Base-by-base conservation (phyloP, 2,113 vertebrate genomes). In the Marcusenius ussheri region DNA sequence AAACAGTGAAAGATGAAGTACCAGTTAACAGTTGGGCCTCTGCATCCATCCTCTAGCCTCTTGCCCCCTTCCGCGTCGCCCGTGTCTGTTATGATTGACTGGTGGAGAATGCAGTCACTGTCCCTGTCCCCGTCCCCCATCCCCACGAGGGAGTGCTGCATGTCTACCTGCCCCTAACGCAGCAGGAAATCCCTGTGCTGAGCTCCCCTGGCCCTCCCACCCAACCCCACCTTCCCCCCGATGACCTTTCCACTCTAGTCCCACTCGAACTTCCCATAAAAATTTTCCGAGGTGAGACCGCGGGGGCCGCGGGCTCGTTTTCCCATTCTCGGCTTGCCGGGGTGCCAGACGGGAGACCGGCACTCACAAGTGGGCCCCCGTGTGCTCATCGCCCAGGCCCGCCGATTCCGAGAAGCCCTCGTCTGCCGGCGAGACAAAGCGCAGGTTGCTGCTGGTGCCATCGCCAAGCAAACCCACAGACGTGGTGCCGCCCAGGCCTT, bases 51-150 rank as follows among this genome's bases (percentile, higher is more conserved):
- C 93, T 91, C 50, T 93, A 95, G 94, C 94, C 92, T 51, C 88
- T 93, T 93, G 89, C 93, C 91, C 21, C 56, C 6, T 88, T 92
- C 93, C 91, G 90, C 93, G 93, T 92, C 92, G 91, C 94, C 94
- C 91, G 91, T 85, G 93, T 90, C 92, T 15, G 84, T 90, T 91
- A 47, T 91, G 89, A 91, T 91, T 92, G 89, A 91, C 88, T 90
- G 91, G 93, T 91, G 15, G 47, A 88, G 90, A 89, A 53, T 66
- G 80, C 66, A 13, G 84, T 56, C 89, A 83, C 90, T 91, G 86
- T 91, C 46, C 91, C 92, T 91, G 87, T 91, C 49, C 91, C 92
- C 90, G 87, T 91, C 49, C 91, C 92, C 90, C 92, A 91, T 90
- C 91, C 92, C 31, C 91, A 77, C 31, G 56, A 92, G 90, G 89